phyloP scores from a whole-genome alignment of 2,113 vertebrate genomes.

The Sardina pilchardus region DNA sequence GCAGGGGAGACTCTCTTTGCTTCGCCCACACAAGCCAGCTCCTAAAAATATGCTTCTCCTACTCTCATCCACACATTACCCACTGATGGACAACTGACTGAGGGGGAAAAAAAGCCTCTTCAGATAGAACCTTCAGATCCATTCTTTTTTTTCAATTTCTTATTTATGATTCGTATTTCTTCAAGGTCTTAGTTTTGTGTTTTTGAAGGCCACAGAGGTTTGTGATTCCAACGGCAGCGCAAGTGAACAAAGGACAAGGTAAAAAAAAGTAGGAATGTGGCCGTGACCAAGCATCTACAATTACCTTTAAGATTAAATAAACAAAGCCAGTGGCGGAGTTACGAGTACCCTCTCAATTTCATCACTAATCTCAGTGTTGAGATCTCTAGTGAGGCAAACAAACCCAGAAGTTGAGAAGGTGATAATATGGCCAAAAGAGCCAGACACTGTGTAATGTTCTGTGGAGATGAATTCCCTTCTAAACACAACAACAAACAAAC shows the following conservation, averaged over 20 bases:
- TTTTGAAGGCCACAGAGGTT: not conserved
- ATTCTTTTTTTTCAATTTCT: no score
- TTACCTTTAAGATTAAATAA: not conserved
- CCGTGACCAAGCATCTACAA: not conserved
- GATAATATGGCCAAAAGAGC: no score
- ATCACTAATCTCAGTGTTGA: no score
- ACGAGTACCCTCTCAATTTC: no score
- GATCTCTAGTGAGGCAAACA: no score
- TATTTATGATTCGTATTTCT: not conserved
- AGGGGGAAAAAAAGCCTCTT: not conserved
- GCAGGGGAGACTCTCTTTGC: not conserved
- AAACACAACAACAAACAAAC: no score
- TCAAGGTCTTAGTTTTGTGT: not conserved
- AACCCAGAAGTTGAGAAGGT: no score
- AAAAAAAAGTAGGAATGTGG: not conserved
- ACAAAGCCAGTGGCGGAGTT: not conserved
- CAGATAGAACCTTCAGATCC: not conserved
- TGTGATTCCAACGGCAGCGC: not conserved
- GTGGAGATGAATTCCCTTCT: not conserved
- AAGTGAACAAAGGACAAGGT: not conserved
- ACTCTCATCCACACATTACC: not conserved
- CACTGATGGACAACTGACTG: slow-evolving; percentile 22
- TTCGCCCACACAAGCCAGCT: slow-evolving; percentile 7
- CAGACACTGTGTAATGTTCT: not conserved
- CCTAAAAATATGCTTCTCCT: not conserved